These are phyloP conservation scores for Leptinotarsa rubiginosa DNA, from an alignment of 2,888 invertebrate genomes.

Conservation along the genomic window DNA sequence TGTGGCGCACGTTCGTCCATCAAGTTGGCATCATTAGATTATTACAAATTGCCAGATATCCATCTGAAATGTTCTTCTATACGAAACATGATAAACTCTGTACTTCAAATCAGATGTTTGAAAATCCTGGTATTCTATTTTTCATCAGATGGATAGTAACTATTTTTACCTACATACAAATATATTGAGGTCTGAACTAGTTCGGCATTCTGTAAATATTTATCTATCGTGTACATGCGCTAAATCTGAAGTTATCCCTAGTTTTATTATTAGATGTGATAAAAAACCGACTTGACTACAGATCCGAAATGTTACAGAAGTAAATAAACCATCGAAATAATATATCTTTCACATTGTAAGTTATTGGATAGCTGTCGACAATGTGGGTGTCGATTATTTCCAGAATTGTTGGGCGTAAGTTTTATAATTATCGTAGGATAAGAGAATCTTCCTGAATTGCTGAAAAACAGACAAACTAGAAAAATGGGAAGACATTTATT, in stretches of 20 bases:
- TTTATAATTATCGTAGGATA: not conserved
- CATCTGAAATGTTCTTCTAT: too few species aligned
- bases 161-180: not conserved
- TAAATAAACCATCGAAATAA: constrained; percentile 1
- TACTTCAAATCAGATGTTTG: too few species aligned
- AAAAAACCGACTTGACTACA: not conserved
- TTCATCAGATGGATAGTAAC: too few species aligned
- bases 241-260: not conserved
- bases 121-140: too few species aligned
- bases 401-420: not conserved
- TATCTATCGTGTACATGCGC: not conserved
- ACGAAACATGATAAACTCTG: too few species aligned
- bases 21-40: too few species aligned
- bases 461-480: too few species aligned
- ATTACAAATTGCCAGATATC: too few species aligned
- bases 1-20: too few species aligned
- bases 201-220: constrained; percentile 15
- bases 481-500: too few species aligned
- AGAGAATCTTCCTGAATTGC: too few species aligned
- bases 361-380: not conserved
- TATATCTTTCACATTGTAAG: not conserved
- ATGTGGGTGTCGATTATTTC: not conserved
- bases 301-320: constrained; percentile 1
- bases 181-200: constrained; percentile 7
- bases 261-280: constrained; percentile 12